Evolutionary conservation across 1,140 invertebrate genomes (phyloP), one percentile per base, ranked within the genome.

Genomic region (Planococcus citri): DNA sequence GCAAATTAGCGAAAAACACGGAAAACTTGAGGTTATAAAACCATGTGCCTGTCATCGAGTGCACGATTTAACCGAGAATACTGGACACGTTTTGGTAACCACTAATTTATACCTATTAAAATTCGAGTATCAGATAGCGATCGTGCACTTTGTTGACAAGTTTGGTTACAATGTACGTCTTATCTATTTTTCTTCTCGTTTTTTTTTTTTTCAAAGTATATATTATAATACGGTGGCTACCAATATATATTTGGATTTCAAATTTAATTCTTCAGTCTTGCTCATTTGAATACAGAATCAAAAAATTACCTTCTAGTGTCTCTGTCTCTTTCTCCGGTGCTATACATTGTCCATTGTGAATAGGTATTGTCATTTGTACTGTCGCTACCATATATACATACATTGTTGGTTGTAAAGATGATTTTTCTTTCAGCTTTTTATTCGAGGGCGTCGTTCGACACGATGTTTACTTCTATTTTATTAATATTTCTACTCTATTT

Each of bases 101-200:
- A 64, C 60, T 64, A 64, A 64, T 64, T 64, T 64, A 64, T 64
- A 64, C 60, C 60, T 64, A 64, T 64, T 64, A 64, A 64, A 64
- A 64, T 64, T 64, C 60, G 60, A 64, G 60, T 64, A 64, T 64
- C 60, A 64, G 60, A 64, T 64, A 64, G 60, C 60, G 60, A 64
- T 64, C 60, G 60, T 64, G 60, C 60, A 64, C 60, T 64, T 64
- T 64, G 60, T 64, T 64, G 60, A 64, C 60, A 64, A 64, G 60
- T 64, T 64, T 64, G 60, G 60, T 64, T 64, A 64, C 60, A 64
- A 24, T 64, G 60, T 64, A 64, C 60, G 60, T 24, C 25, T 64
- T 64, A 64, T 64, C 60, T 58, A 20, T 58, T 58, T 58, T 58
- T 58, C 17, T 58, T 22, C 10, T 64, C 9, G 4, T 33, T 51